phyloP scores from a whole-genome alignment of 2,797 vertebrate species.

The Hemibagrus guttatus region DNA sequence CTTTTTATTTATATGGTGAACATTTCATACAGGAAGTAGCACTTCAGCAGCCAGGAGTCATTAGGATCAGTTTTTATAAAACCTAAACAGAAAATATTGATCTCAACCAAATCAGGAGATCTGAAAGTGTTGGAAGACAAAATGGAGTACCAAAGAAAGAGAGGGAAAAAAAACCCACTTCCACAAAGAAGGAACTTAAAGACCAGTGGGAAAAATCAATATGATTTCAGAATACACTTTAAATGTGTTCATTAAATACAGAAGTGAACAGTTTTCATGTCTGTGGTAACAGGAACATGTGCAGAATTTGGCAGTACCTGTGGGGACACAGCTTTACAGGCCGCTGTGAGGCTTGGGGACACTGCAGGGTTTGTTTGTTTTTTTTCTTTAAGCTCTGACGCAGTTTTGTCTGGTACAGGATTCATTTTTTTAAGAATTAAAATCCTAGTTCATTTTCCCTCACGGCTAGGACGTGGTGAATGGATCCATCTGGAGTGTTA shows the following conservation, averaged over 20 bases:
- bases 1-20: neutral
- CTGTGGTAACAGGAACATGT: too few relatives aligned
- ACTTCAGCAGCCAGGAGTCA: neutral
- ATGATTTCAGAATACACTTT: neutral
- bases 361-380: too few relatives aligned
- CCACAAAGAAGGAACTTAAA: neutral
- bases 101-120: neutral
- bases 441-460: neutral
- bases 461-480: neutral
- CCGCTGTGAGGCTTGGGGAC: too few relatives aligned
- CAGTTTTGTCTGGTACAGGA: too few relatives aligned
- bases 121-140: neutral
- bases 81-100: neutral
- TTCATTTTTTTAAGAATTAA: too few relatives aligned
- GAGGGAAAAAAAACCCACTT: neutral
- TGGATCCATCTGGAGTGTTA: constrained; percentile 11
- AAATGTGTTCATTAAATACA: neutral
- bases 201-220: neutral
- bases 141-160: neutral
- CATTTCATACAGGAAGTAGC: neutral
- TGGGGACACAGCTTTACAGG: too few relatives aligned
- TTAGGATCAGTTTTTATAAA: neutral
- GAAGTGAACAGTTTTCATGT: neutral
- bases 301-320: neutral
- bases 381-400: too few relatives aligned